These are phyloP conservation scores for Psettodes erumei DNA, from an alignment of 2,113 vertebrate genomes.

Conservation along the genomic window DNA sequence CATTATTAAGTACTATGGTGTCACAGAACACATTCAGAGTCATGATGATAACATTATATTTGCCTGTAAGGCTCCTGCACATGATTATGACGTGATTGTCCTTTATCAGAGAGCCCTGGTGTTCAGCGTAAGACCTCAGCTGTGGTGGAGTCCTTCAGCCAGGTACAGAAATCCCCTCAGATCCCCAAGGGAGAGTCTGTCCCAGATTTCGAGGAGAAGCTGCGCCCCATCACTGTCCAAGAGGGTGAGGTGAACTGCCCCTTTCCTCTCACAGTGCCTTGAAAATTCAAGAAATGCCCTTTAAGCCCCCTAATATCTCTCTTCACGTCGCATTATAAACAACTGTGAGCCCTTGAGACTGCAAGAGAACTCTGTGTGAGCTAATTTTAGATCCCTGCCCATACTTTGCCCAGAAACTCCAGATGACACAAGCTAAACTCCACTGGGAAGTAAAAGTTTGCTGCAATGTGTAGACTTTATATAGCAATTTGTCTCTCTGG, in stretches of 20 bases:
- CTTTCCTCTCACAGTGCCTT: constrained; percentile 28
- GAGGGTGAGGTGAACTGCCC: constrained; percentile 60
- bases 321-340: constrained; percentile 16
- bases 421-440: constrained; percentile 34
- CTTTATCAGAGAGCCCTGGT: constrained; percentile 48
- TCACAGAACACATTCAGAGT: not conserved
- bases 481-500: constrained; percentile 20
- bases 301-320: constrained; percentile 11
- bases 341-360: constrained; percentile 40
- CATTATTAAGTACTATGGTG: not conserved
- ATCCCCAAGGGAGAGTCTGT: constrained; percentile 74
- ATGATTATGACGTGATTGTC: constrained; percentile 16
- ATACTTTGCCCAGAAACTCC: constrained; percentile 42
- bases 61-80: not conserved
- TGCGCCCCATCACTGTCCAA: constrained; percentile 50
- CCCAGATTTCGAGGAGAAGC: constrained; percentile 81
- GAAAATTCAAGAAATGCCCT: constrained; percentile 32
- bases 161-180: constrained; percentile 68
- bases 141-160: constrained; percentile 72
- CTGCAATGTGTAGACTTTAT: constrained; percentile 14
- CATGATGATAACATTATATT: not conserved
- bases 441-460: constrained; percentile 22
- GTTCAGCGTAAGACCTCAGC: constrained; percentile 69
- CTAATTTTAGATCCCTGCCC: constrained; percentile 48
- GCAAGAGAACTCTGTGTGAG: not conserved